A percentile compares a stretch with the other conserved stretches of the same genome.
These are phyloP conservation scores for Aegotheles bennettii DNA, from an alignment of 2,113 vertebrate species.

Conservation along the genomic window DNA sequence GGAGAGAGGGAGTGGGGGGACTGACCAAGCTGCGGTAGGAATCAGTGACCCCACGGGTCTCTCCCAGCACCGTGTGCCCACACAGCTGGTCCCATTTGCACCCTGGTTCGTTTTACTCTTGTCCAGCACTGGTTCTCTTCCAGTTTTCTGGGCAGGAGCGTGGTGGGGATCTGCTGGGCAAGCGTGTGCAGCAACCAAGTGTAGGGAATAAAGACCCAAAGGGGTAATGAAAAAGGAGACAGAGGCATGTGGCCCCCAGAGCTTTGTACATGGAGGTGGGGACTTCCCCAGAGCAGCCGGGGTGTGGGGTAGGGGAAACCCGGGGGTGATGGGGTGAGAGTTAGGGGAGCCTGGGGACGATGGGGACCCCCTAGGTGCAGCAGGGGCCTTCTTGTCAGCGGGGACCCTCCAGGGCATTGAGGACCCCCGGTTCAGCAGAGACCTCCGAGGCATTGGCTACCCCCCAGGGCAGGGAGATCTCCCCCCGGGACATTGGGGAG, in stretches of 20 bases:
- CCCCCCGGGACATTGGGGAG: too few species aligned
- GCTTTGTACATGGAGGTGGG: background rate
- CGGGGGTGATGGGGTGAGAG: too few species aligned
- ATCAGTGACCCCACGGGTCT: rapidly evolving
- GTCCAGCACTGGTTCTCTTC: background rate
- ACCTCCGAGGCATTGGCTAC: too few species aligned
- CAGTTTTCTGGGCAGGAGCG: rapidly evolving
- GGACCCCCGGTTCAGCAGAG: background rate
- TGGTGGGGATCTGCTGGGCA: background rate
- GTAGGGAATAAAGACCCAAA: background rate
- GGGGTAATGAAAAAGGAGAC: too few species aligned
- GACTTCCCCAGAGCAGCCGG: background rate
- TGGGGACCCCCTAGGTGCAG: too few species aligned
- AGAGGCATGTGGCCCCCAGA: background rate
- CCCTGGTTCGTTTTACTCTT: rapidly evolving
- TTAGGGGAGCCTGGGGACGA: too few species aligned
- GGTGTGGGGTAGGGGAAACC: background rate
- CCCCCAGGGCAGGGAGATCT: too few species aligned
- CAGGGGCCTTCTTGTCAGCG: too few species aligned
- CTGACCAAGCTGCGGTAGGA: rapidly evolving
- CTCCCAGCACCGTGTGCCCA: rapidly evolving
- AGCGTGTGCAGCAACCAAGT: background rate
- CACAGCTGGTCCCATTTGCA: rapidly evolving
- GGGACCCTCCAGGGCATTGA: background rate
- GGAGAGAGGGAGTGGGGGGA: rapidly evolving